These are phyloP conservation scores for Pocillopora damicornis DNA, from an alignment of 64 coral and sea anemone species.

Conservation along the genomic window DNA sequence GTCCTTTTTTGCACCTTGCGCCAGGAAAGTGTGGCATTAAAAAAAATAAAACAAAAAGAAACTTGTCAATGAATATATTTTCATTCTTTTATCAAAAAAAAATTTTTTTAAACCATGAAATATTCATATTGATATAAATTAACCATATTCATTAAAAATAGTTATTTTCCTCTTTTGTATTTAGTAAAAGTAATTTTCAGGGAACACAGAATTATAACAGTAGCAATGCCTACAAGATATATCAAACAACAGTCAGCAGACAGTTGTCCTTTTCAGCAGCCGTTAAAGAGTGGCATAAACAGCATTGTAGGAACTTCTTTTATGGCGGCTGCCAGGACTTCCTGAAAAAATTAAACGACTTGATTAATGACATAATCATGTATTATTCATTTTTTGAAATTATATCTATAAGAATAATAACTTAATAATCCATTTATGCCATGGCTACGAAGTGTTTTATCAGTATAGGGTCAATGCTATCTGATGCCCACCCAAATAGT, in stretches of 20 bases:
- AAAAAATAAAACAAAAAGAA: too few species aligned
- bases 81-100: too few species aligned
- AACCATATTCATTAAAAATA: not conserved
- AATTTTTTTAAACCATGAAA: not conserved
- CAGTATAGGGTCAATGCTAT: too few species aligned
- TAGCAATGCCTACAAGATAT: not conserved
- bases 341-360: conserved; percentile 25
- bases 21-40: too few species aligned
- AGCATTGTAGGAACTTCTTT: conserved; percentile 59
- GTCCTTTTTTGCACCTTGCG: too few species aligned
- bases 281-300: conserved; percentile 62
- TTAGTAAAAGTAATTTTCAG: not conserved
- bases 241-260: not conserved
- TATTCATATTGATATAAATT: not conserved
- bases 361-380: not conserved
- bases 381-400: too few species aligned
- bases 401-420: too few species aligned
- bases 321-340: conserved; percentile 42
- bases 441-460: too few species aligned
- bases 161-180: not conserved
- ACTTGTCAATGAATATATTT: too few species aligned
- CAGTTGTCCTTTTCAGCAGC: not conserved
- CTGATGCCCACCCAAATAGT: too few species aligned
- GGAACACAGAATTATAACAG: not conserved
- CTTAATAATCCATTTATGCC: too few species aligned